Evolutionary conservation across 92 coral and sea anemone genomes (phyloP).

Genomic region (Palythoa heliodiscus): DNA sequence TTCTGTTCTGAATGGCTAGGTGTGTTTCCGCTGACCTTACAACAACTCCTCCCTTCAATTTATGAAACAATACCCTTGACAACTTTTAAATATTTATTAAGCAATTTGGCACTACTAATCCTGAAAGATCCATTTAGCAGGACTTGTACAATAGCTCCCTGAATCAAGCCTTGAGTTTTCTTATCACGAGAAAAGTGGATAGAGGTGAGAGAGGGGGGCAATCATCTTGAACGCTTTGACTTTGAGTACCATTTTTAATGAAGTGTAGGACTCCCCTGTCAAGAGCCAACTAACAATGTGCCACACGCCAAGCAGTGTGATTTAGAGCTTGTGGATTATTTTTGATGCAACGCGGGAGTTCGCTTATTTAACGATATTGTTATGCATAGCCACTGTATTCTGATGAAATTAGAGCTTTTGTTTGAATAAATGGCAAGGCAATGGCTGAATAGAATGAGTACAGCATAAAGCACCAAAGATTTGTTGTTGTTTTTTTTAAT

Average conservation of each 20-base stretch:
- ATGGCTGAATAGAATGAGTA: constrained; percentile 39
- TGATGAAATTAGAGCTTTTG: constrained; percentile 72
- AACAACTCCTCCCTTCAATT: constrained; percentile 93
- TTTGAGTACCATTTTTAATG: background rate
- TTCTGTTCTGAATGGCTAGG: constrained; percentile 54
- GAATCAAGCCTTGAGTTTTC: constrained; percentile 18
- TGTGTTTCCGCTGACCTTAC: constrained; percentile 69
- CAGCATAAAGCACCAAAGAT: constrained; percentile 43
- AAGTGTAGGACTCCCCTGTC: constrained; percentile 12
- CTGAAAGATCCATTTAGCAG: constrained; percentile 46
- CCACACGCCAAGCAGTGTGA: constrained; percentile 43
- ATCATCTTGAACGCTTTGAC: background rate
- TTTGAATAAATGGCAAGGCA: constrained; percentile 46
- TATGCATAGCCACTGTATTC: constrained; percentile 57
- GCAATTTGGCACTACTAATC: constrained; percentile 71
- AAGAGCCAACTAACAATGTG: constrained; percentile 30
- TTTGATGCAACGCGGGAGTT: constrained; percentile 53
- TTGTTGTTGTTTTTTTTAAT: constrained; percentile 41
- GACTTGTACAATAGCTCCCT: constrained; percentile 43
- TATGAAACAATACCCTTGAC: constrained; percentile 83
- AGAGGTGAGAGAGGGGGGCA: background rate
- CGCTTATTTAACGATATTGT: constrained; percentile 63
- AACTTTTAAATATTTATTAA: constrained; percentile 87
- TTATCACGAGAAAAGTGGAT: background rate
- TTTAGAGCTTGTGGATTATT: constrained; percentile 38